A percentile compares a stretch with the other conserved stretches of the same genome.
Evolutionary conservation across 2,113 vertebrate species (phyloP).

Genomic region (Ictidomys tridecemlineatus): DNA sequence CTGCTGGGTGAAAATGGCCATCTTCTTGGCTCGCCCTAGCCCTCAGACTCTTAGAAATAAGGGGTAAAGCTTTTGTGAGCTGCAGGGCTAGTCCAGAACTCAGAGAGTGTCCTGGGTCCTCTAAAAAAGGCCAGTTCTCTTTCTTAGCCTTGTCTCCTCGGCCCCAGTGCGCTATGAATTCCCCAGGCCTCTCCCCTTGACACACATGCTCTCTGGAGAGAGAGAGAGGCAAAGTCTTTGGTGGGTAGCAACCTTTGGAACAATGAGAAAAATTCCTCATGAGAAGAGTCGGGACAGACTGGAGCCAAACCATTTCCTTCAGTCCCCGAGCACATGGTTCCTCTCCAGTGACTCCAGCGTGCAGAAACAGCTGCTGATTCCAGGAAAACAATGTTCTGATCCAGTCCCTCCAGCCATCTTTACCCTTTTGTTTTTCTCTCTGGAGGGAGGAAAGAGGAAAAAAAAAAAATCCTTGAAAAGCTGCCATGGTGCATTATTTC

Average conservation of each 20-base stretch:
- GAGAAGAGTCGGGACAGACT: constrained; percentile 65
- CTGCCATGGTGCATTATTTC: constrained; percentile 71
- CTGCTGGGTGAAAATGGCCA: constrained; percentile 5
- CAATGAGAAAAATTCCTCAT: constrained; percentile 65
- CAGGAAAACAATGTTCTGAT: constrained; percentile 64
- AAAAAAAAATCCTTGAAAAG: constrained; percentile 77
- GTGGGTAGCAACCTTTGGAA: not conserved
- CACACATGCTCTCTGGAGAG: not conserved
- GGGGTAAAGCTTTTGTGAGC: not conserved
- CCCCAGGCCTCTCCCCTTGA: not conserved
- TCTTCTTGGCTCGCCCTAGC: not conserved
- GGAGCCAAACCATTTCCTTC: constrained; percentile 82
- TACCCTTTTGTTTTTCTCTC: constrained; percentile 83
- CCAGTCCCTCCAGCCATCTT: constrained; percentile 80
- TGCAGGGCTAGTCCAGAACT: not conserved
- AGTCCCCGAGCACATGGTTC: constrained; percentile 79
- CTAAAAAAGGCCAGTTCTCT: not conserved
- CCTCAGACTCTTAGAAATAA: constrained; percentile 12
- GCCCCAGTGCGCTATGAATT: not conserved
- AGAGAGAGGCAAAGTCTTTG: constrained; percentile 14
- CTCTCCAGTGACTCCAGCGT: constrained; percentile 47
- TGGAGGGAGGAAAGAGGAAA: constrained; percentile 67
- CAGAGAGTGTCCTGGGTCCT: not conserved
- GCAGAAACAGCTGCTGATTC: constrained; percentile 76
- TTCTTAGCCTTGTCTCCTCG: not conserved